Conservation (phyloP, 2,797 vertebrate species). For the Chelidonichthys spinosus region DNA sequence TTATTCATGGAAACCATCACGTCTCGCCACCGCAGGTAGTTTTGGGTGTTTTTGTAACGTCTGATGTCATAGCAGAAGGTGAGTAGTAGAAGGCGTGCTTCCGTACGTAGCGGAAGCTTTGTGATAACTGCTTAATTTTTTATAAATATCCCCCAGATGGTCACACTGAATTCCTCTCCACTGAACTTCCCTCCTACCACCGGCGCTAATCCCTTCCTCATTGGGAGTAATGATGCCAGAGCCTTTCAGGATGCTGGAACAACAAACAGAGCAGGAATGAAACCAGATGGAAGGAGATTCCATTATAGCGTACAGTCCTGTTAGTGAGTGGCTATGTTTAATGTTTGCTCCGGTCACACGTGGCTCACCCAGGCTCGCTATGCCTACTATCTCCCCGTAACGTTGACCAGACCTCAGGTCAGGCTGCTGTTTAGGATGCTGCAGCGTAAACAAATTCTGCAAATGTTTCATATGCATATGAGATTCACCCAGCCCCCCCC, state of each 20-base stretch:
- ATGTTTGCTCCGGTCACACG: constrained; percentile 14
- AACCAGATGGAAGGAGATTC: constrained; percentile 64
- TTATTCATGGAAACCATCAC: background rate
- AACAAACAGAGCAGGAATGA: constrained; percentile 67
- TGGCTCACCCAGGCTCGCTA: constrained; percentile 4
- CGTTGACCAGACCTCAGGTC: background rate
- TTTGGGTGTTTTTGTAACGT: constrained; percentile 11
- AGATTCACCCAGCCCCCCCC: constrained; percentile 15
- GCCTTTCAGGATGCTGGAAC: constrained; percentile 67
- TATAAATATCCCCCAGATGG: constrained; percentile 66
- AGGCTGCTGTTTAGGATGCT: constrained; percentile 13
- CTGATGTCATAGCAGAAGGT: background rate
- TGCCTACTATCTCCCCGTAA: background rate
- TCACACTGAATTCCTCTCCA: constrained; percentile 40
- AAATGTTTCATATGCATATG: constrained; percentile 24
- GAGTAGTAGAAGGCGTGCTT: constrained; percentile 1
- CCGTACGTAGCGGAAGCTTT: constrained; percentile 34
- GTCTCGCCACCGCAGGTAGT: constrained; percentile 10
- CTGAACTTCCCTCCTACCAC: constrained; percentile 54
- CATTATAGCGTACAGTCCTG: constrained; percentile 23
- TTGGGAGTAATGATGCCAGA: constrained; percentile 66
- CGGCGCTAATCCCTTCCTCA: constrained; percentile 68
- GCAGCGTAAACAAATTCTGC: constrained; percentile 16
- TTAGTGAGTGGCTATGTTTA: constrained; percentile 10
- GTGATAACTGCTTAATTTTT: constrained; percentile 48